These are phyloP conservation scores for Propsilocerus akamusi DNA, from an alignment of 1,140 invertebrate genomes.

Conservation along the genomic window DNA sequence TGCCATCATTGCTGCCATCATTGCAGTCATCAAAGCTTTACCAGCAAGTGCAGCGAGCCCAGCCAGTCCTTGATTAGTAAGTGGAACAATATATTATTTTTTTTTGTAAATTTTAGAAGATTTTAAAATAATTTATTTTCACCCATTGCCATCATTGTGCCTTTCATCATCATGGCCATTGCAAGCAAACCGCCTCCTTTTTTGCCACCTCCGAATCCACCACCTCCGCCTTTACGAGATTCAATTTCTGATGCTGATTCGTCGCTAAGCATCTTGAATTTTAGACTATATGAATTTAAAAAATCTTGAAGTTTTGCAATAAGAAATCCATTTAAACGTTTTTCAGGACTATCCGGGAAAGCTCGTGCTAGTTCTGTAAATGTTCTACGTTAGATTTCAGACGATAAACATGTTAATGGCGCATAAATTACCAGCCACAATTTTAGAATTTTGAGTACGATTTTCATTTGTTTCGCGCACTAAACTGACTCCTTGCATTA, in stretches of 20 bases:
- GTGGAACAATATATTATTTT: conserved; percentile 1
- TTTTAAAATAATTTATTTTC: neutral
- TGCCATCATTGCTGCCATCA: conserved; percentile 59
- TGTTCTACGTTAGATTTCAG: neutral
- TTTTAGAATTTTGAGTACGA: conserved; percentile 37
- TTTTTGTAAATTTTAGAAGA: neutral
- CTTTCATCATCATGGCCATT: conserved; percentile 43
- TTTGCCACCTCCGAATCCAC: conserved; percentile 27
- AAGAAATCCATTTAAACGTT: conserved; percentile 54
- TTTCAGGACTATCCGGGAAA: conserved; percentile 53
- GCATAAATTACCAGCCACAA: conserved; percentile 28
- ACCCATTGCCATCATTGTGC: conserved; percentile 15
- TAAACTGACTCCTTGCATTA: conserved; percentile 50
- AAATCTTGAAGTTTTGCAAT: conserved; percentile 48
- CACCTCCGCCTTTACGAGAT: conserved; percentile 29
- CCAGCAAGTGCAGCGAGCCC: conserved; percentile 56
- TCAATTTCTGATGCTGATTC: conserved; percentile 27
- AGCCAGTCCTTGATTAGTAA: conserved; percentile 33
- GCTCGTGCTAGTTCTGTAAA: conserved; percentile 44
- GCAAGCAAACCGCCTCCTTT: conserved; percentile 35
- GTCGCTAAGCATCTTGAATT: conserved; percentile 48
- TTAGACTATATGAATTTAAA: conserved; percentile 49
- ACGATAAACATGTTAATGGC: neutral
- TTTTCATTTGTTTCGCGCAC: conserved; percentile 40
- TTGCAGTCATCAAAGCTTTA: conserved; percentile 65